phyloP scores from a whole-genome alignment of 2,888 invertebrate genomes.

The Cenopis cana region DNA sequence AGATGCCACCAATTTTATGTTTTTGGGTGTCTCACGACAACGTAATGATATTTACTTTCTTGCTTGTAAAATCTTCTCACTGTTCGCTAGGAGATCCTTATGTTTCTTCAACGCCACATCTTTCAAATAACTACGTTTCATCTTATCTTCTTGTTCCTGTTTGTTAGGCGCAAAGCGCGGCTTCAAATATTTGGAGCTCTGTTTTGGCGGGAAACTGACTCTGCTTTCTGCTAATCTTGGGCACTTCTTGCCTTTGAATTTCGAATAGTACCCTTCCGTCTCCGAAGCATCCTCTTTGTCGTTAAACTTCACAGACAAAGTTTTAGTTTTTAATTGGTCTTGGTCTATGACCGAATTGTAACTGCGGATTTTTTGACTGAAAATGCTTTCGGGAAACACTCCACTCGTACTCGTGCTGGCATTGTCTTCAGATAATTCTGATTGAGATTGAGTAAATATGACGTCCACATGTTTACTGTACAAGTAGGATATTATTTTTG shows the following conservation, averaged over 20 bases:
- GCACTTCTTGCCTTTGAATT: constrained; percentile 71
- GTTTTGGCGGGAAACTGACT: constrained; percentile 71
- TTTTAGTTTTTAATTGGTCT: constrained; percentile 54
- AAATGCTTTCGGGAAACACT: constrained; percentile 51
- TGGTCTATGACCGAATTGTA: constrained; percentile 74
- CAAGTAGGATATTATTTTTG: constrained; percentile 66
- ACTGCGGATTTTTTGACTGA: constrained; percentile 60
- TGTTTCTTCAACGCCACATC: constrained; percentile 84
- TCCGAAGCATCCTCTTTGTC: constrained; percentile 67
- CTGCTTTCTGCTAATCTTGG: constrained; percentile 72
- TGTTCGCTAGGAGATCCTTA: constrained; percentile 80
- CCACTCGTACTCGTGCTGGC: constrained; percentile 48
- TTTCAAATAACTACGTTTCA: constrained; percentile 72
- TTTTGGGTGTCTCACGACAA: neutral
- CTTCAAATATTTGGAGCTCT: constrained; percentile 75
- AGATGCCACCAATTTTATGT: too few species aligned
- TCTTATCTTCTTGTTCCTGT: constrained; percentile 61
- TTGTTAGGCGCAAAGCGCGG: constrained; percentile 55
- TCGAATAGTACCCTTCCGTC: constrained; percentile 59
- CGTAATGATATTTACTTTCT: constrained; percentile 78
- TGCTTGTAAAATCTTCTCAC: constrained; percentile 85
- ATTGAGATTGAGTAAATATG: constrained; percentile 63
- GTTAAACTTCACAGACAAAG: constrained; percentile 65
- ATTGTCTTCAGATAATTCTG: constrained; percentile 62
- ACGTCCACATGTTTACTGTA: constrained; percentile 67